Conservation (phyloP, 2,113 vertebrate genomes). For the Poeciliopsis turrubarensis region DNA sequence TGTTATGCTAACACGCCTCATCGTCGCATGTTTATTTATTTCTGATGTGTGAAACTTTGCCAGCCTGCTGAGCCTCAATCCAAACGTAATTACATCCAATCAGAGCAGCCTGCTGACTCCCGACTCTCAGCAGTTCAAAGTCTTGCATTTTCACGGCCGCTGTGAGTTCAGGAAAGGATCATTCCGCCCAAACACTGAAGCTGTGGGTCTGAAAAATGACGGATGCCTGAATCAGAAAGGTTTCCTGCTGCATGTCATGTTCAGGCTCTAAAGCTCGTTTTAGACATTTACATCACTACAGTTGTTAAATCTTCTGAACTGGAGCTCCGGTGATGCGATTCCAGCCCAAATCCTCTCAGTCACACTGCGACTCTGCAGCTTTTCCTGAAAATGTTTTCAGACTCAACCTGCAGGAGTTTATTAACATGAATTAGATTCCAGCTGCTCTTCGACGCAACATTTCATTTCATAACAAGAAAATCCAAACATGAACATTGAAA, state of each 20-base stretch:
- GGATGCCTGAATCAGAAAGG: background rate
- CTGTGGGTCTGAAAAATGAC: background rate
- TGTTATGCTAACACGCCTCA: background rate
- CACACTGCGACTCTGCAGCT: background rate
- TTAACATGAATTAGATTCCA: background rate
- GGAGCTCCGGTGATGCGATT: constrained; percentile 11
- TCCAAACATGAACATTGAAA: background rate
- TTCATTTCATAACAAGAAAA: background rate
- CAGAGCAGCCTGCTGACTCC: constrained; percentile 1
- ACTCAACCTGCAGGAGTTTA: background rate
- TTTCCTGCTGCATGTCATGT: constrained; percentile 3
- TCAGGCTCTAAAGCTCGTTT: background rate
- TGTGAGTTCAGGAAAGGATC: background rate
- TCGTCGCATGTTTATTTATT: background rate
- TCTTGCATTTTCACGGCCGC: background rate
- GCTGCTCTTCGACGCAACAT: background rate
- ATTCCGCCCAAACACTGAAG: background rate
- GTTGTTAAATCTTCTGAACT: constrained; percentile 12
- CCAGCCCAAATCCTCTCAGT: constrained; percentile 1
- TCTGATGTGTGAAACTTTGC: background rate
- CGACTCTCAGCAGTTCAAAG: constrained; percentile 14
- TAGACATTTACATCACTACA: background rate
- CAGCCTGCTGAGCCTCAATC: constrained; percentile 16
- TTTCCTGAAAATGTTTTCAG: background rate
- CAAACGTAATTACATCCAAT: constrained; percentile 24